Conservation (phyloP, 2,888 invertebrate species). For the Dynastes tityus region DNA sequence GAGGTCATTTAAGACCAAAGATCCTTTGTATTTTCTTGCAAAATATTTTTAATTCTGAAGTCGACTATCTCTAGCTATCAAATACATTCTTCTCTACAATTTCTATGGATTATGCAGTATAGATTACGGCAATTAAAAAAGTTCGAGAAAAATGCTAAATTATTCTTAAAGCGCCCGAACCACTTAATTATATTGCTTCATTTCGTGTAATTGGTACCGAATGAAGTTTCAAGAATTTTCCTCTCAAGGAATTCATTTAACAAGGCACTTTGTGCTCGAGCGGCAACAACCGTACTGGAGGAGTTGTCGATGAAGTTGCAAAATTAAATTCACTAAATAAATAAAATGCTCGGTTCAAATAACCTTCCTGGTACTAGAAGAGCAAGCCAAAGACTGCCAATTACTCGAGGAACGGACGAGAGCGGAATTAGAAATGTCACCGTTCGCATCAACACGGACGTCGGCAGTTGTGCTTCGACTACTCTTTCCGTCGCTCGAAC, state of each 20-base stretch:
- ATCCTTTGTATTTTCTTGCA: too few species aligned
- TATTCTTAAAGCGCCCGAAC: slow-evolving; percentile 49
- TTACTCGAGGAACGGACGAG: slow-evolving; percentile 37
- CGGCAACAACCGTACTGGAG: slow-evolving; percentile 34
- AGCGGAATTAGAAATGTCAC: slow-evolving; percentile 48
- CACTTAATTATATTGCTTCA: slow-evolving; percentile 50
- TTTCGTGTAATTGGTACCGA: slow-evolving; percentile 48
- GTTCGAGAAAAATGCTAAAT: slow-evolving; percentile 37
- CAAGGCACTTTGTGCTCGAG: slow-evolving; percentile 47
- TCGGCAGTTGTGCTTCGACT: not conserved
- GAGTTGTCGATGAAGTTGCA: slow-evolving; percentile 52
- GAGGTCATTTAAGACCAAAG: too few species aligned
- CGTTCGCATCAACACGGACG: slow-evolving; percentile 27
- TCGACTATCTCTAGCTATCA: too few species aligned
- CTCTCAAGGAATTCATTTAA: slow-evolving; percentile 47
- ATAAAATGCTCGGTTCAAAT: slow-evolving; percentile 58
- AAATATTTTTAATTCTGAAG: too few species aligned
- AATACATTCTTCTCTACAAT: too few species aligned
- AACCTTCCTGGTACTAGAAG: slow-evolving; percentile 46
- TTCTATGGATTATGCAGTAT: not conserved
- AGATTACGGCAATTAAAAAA: slow-evolving; percentile 6
- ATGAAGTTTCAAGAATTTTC: slow-evolving; percentile 51
- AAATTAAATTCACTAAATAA: slow-evolving; percentile 61
- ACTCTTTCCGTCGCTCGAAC: slow-evolving; percentile 6
- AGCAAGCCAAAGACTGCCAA: slow-evolving; percentile 41